Evolutionary conservation across 2,797 vertebrate genomes (phyloP), one percentile per base, ranked within the genome.

Genomic region (Sphenodon punctatus): DNA sequence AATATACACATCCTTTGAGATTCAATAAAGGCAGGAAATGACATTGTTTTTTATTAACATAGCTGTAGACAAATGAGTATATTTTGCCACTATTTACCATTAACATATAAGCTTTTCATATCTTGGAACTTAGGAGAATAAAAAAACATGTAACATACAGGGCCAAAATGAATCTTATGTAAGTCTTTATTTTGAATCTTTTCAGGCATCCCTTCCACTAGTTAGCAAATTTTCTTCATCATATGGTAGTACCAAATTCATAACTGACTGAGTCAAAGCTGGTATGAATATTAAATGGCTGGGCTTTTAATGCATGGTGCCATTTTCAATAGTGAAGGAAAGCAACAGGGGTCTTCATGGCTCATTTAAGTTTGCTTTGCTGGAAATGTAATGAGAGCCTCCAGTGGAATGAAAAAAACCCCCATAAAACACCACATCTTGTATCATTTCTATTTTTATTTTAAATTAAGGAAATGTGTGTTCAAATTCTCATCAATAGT

Each of bases 261-360:
- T 78, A 89, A 79, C 9, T 55, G 16, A 5, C 63, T 91, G 70
- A 87, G 41, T 84, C 86, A 87, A 58, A 84, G 23, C 17, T 85
- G 89, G 5, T 80, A 78, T 74, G 27, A 89, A 58, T 85, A 75
- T 86, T 87, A 91, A 91, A 87, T 65, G 25, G 88, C 22, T 83
- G 55, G 25, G 88, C 22, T 83, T 55, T 49, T 79, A 91, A 85
- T 80, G 64, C 4, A 86, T 32, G 85, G 30, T 53, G 27, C 38
- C 68, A 36, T 90, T 93, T 92, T 89, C 78, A 91, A 27, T 14
- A 68, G 3, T 87, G 55, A 89, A 90, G 87, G 17, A 42, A 91
- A 66, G 20, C 61, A 82, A 11, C 70, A 51, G 89, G 56, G 60
- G 87, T 63, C 69, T 71, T 90, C 49, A 88, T 67, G 43, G 58